Percentiles rank a stretch among this genome's conserved stretches.
phyloP scores from a whole-genome alignment of 2,797 vertebrate species.

The Dromococcyx pavoninus region DNA sequence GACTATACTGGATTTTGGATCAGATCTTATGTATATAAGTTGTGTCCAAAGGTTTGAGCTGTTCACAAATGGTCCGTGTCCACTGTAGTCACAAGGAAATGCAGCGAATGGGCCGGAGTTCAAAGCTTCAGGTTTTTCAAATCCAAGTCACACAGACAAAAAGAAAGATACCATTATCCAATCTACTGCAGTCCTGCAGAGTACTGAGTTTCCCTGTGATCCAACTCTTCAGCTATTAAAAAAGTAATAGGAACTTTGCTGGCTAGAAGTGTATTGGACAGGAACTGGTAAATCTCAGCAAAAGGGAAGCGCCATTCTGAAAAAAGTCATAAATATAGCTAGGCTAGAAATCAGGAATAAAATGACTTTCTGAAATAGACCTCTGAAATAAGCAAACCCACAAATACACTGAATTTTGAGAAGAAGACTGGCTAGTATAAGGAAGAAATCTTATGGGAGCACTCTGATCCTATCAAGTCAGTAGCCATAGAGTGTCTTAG shows the following conservation, averaged over 20 bases:
- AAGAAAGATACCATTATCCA: constrained; percentile 33
- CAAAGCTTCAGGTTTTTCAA: constrained; percentile 17
- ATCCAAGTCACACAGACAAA: constrained; percentile 17
- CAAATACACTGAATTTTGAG: not conserved
- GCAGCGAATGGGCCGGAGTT: constrained; percentile 2
- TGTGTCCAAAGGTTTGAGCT: constrained; percentile 43
- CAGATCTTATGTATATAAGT: constrained; percentile 11
- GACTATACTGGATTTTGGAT: constrained; percentile 37
- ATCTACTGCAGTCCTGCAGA: not conserved
- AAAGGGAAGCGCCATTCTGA: not conserved
- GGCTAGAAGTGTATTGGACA: not conserved
- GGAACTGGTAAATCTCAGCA: not conserved
- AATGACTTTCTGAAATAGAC: not conserved
- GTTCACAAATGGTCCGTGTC: constrained; percentile 31
- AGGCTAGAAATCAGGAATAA: not conserved
- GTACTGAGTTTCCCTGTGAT: not conserved
- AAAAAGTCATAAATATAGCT: not conserved
- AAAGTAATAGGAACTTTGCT: not conserved
- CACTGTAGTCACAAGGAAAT: constrained; percentile 43
- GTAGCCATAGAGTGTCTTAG: not conserved
- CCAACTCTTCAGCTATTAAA: not conserved
- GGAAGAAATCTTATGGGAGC: not conserved
- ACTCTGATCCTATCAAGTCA: not conserved
- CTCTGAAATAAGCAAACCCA: not conserved
- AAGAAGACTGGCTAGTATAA: not conserved